Conservation (phyloP, 1,140 invertebrate genomes). For the Pachypsylla venusta region DNA sequence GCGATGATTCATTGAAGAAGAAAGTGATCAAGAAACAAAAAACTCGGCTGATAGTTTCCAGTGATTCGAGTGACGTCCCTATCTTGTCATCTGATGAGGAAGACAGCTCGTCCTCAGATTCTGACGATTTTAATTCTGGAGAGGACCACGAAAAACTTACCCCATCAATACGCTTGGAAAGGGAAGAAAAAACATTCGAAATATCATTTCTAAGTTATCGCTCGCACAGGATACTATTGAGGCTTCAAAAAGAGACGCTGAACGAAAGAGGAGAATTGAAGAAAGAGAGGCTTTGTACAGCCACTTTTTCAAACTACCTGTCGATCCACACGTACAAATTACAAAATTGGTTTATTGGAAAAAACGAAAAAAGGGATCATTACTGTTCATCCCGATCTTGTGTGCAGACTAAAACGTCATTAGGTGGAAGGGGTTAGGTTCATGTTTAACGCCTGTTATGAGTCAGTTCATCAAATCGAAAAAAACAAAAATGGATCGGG, state of each 20-base stretch:
- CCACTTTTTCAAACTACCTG: conserved; percentile 46
- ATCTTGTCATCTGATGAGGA: neutral
- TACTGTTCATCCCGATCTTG: conserved; percentile 60
- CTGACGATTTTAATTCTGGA: neutral
- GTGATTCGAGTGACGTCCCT: neutral
- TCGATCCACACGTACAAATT: conserved; percentile 37
- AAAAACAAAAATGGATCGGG: conserved; percentile 60
- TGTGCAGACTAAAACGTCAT: conserved; percentile 84
- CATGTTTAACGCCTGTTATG: conserved; percentile 91
- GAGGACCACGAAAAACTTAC: neutral
- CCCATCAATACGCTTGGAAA: conserved; percentile 26
- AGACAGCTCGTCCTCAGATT: neutral
- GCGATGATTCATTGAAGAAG: neutral
- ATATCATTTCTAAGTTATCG: conserved; percentile 63
- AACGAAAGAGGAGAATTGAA: conserved; percentile 67
- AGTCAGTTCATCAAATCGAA: conserved; percentile 56
- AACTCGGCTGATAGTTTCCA: neutral
- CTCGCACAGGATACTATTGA: conserved; percentile 63
- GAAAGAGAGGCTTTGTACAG: conserved; percentile 78
- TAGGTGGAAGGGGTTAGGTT: conserved; percentile 85
- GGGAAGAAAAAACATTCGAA: conserved; percentile 67
- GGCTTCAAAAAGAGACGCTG: conserved; percentile 78
- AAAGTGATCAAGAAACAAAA: neutral
- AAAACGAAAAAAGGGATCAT: conserved; percentile 67
- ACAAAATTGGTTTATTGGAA: conserved; percentile 70